These are phyloP conservation scores for Oeneis ivallda DNA, from an alignment of 2,888 invertebrate genomes.

Conservation along the genomic window DNA sequence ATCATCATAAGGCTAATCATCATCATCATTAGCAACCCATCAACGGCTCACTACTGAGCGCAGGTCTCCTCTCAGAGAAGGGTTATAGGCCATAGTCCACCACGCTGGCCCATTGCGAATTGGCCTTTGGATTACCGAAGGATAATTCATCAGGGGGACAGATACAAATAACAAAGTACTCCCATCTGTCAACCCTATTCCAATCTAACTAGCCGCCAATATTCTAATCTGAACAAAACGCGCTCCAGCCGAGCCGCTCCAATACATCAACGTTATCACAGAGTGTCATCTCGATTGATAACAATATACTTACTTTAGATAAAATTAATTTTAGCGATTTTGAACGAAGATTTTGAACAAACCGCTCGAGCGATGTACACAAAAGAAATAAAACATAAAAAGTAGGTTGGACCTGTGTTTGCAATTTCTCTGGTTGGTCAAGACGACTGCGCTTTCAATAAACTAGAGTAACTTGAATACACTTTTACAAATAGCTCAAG, in stretches of 20 bases:
- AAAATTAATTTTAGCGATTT: constrained; percentile 12
- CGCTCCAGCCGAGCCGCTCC: constrained; percentile 27
- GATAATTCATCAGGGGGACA: too few relatives aligned
- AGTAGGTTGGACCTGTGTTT: constrained; percentile 36
- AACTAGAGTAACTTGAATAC: constrained; percentile 19
- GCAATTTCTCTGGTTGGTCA: constrained; percentile 38
- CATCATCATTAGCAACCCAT: too few relatives aligned
- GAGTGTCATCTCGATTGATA: constrained; percentile 34
- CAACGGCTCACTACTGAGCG: too few relatives aligned
- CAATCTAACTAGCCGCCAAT: constrained; percentile 18
- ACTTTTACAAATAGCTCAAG: constrained; percentile 15
- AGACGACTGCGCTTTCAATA: constrained; percentile 39
- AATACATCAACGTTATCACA: constrained; percentile 41
- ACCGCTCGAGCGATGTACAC: background rate
- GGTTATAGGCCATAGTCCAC: too few relatives aligned
- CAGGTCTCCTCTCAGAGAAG: too few relatives aligned
- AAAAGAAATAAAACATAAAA: constrained; percentile 27
- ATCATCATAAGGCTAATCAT: too few relatives aligned
- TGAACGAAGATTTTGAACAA: background rate
- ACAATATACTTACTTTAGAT: constrained; percentile 23
- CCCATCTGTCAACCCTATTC: constrained; percentile 15
- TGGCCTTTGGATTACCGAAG: too few relatives aligned
- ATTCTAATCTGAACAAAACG: constrained; percentile 19
- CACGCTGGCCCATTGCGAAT: too few relatives aligned
- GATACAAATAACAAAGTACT: too few relatives aligned